Conservation (phyloP, 2,113 vertebrate genomes). For the Pelodiscus sinensis region DNA sequence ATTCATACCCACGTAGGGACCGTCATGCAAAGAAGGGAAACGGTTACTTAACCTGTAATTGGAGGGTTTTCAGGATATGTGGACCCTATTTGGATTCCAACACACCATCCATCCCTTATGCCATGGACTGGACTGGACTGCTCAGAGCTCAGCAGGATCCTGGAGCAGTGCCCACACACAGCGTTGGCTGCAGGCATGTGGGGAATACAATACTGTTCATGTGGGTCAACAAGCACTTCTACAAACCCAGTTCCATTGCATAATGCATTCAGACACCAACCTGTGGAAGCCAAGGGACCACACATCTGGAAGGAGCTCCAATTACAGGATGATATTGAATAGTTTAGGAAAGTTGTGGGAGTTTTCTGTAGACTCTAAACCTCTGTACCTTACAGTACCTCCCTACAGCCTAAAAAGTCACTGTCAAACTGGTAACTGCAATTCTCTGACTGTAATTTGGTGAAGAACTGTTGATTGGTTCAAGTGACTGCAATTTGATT, state of each 20-base stretch:
- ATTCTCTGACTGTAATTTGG: slow-evolving; percentile 19
- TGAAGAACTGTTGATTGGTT: neutral
- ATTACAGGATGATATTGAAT: neutral
- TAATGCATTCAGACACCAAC: neutral
- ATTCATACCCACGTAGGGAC: neutral
- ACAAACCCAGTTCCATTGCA: neutral
- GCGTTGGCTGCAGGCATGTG: neutral
- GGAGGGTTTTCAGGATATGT: neutral
- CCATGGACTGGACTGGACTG: neutral
- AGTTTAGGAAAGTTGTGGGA: neutral
- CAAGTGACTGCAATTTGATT: slow-evolving; percentile 22
- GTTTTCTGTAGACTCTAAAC: slow-evolving; percentile 10
- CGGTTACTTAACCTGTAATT: neutral
- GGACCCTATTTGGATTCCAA: neutral
- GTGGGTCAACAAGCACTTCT: neutral
- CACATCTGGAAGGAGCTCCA: neutral
- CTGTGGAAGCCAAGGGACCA: neutral
- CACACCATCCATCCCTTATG: neutral
- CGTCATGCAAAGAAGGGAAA: neutral
- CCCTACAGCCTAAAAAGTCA: neutral
- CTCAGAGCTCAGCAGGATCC: neutral
- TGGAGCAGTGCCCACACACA: neutral
- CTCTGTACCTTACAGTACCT: neutral
- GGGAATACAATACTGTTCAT: neutral
- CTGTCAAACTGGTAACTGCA: slow-evolving; percentile 11